Evolutionary conservation across 2,888 invertebrate species (phyloP).

Genomic region (Prosopocoilus inquinatus): DNA sequence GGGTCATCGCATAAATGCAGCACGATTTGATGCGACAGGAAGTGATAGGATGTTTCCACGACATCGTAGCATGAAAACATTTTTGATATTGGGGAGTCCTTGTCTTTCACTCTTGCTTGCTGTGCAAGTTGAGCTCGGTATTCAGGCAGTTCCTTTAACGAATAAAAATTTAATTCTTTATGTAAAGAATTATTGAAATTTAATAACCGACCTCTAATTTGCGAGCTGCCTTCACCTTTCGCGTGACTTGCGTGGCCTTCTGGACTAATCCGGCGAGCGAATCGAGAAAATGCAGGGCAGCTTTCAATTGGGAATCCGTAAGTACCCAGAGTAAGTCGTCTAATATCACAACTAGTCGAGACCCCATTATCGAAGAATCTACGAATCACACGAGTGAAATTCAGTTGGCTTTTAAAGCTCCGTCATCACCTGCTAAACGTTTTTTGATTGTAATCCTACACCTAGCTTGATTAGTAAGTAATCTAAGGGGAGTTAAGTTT

Average conservation of each 20-base stretch:
- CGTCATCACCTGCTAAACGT: conserved; percentile 71
- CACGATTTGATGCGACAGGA: conserved; percentile 89
- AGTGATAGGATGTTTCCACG: conserved; percentile 96
- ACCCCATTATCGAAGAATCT: conserved; percentile 94
- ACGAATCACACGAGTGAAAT: conserved; percentile 28
- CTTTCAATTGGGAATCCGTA: conserved; percentile 93
- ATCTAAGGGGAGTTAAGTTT: conserved; percentile 81
- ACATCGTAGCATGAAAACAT: conserved; percentile 87
- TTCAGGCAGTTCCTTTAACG: conserved; percentile 63
- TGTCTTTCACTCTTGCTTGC: conserved; percentile 52
- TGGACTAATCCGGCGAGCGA: conserved; percentile 81
- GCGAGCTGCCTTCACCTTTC: conserved; percentile 78
- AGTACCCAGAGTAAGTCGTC: conserved; percentile 97
- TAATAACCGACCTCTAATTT: conserved; percentile 65
- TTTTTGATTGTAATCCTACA: conserved; percentile 96
- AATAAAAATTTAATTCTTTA: conserved; percentile 7
- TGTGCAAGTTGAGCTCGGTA: conserved; percentile 71
- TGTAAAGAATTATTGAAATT: background rate
- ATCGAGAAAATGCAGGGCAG: conserved; percentile 86
- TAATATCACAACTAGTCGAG: conserved; percentile 85
- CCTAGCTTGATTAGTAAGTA: conserved; percentile 91
- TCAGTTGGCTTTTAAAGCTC: background rate
- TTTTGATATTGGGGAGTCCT: conserved; percentile 52
- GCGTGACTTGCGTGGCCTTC: conserved; percentile 74
- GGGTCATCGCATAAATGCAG: conserved; percentile 96